These are phyloP conservation scores for Nephrocerus scutellatus DNA, from an alignment of 2,888 invertebrate genomes.

Conservation along the genomic window DNA sequence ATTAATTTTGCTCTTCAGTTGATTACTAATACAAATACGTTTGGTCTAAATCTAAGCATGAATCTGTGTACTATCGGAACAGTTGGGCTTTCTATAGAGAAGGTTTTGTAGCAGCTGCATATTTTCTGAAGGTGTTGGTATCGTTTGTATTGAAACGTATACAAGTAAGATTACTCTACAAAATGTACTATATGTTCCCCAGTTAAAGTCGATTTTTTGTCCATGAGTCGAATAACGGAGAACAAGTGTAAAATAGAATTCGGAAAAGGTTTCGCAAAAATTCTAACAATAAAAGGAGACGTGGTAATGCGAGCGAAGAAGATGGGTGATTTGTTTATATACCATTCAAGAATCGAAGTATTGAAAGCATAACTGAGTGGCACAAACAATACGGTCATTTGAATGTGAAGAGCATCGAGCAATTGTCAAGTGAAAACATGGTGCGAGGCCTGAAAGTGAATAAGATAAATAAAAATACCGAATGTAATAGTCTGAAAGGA, in stretches of 20 bases:
- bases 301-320: not conserved
- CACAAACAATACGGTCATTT: too few relatives aligned
- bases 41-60: too few relatives aligned
- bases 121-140: not conserved
- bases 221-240: slow-evolving; percentile 8
- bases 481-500: slow-evolving; percentile 11
- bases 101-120: too few relatives aligned
- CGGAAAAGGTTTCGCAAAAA: slow-evolving; percentile 1
- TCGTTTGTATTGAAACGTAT: slow-evolving; percentile 1
- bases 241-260: not conserved
- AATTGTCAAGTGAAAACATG: too few relatives aligned
- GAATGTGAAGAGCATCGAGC: too few relatives aligned
- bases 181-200: not conserved
- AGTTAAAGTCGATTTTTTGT: slow-evolving; percentile 5
- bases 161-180: not conserved
- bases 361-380: too few relatives aligned
- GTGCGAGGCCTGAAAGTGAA: slow-evolving; percentile 3
- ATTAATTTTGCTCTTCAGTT: too few relatives aligned
- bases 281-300: not conserved
- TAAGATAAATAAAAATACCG: not conserved
- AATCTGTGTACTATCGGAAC: too few relatives aligned
- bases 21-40: too few relatives aligned
- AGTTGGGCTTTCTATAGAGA: too few relatives aligned
- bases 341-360: too few relatives aligned
- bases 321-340: slow-evolving; percentile 3